phyloP scores from a whole-genome alignment of 2,888 invertebrate genomes.

The Pseudoips prasinana region DNA sequence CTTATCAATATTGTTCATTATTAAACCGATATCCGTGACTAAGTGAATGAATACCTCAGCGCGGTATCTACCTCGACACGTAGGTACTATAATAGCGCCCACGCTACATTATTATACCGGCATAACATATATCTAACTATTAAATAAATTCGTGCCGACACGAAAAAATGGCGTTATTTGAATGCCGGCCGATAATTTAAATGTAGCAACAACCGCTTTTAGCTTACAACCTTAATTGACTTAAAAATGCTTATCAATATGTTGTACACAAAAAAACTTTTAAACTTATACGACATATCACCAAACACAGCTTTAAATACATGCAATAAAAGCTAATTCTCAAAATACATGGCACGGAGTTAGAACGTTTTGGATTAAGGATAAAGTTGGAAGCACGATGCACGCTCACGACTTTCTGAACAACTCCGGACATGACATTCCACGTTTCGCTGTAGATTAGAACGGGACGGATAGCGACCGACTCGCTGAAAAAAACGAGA shows the following conservation, averaged over 20 bases:
- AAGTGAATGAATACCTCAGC: slow-evolving; percentile 53
- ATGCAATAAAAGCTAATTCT: slow-evolving; percentile 36
- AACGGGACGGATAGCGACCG: slow-evolving; percentile 76
- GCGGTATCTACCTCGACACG: slow-evolving; percentile 36
- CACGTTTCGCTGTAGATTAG: slow-evolving; percentile 82
- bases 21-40: slow-evolving; percentile 51
- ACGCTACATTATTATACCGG: slow-evolving; percentile 63
- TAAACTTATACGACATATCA: slow-evolving; percentile 19
- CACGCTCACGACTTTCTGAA: slow-evolving; percentile 82
- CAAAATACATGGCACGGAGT: slow-evolving; percentile 33
- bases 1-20: slow-evolving; percentile 41
- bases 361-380: slow-evolving; percentile 53
- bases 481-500: slow-evolving; percentile 77
- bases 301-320: slow-evolving; percentile 43
- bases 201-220: slow-evolving; percentile 82
- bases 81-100: slow-evolving; percentile 48
- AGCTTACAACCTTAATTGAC: slow-evolving; percentile 83
- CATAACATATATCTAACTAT: slow-evolving; percentile 68
- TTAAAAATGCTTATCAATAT: slow-evolving; percentile 82
- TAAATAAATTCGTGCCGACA: slow-evolving; percentile 81
- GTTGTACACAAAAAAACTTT: slow-evolving; percentile 41
- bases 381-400: slow-evolving; percentile 76
- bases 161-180: slow-evolving; percentile 81
- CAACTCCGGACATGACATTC: slow-evolving; percentile 82
- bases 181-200: slow-evolving; percentile 82